Evolutionary conservation across 2,888 invertebrate species (phyloP).

Genomic region (Cosmia trapezina): DNA sequence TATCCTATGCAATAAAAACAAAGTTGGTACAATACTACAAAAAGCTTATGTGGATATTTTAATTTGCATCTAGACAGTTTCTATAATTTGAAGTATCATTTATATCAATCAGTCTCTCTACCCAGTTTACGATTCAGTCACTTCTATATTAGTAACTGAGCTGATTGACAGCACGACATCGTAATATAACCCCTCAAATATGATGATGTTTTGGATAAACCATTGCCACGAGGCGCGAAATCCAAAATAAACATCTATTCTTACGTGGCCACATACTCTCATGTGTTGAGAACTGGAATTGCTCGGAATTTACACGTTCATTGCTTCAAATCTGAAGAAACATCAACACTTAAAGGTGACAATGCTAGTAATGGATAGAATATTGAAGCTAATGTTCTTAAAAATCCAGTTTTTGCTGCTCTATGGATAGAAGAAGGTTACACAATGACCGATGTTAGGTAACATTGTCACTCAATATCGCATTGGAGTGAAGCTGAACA

Average conservation of each 20-base stretch:
- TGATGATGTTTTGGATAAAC: conserved; percentile 77
- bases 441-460: conserved; percentile 60
- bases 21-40: neutral
- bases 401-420: conserved; percentile 12
- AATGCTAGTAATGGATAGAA: conserved; percentile 43
- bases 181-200: conserved; percentile 65
- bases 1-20: neutral
- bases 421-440: conserved; percentile 51
- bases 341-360: neutral
- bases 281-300: conserved; percentile 39
- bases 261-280: conserved; percentile 57
- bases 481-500: conserved; percentile 51
- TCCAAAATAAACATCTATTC: conserved; percentile 76
- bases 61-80: neutral
- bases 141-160: conserved; percentile 34
- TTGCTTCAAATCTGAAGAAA: conserved; percentile 41
- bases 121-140: conserved; percentile 1
- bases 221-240: conserved; percentile 75
- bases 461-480: conserved; percentile 64
- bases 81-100: neutral
- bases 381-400: conserved; percentile 9
- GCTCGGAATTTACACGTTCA: conserved; percentile 50
- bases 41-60: neutral
- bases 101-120: conserved; percentile 8
- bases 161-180: conserved; percentile 63